phyloP scores from a whole-genome alignment of 2,888 invertebrate species.

The Rhagium mordax region DNA sequence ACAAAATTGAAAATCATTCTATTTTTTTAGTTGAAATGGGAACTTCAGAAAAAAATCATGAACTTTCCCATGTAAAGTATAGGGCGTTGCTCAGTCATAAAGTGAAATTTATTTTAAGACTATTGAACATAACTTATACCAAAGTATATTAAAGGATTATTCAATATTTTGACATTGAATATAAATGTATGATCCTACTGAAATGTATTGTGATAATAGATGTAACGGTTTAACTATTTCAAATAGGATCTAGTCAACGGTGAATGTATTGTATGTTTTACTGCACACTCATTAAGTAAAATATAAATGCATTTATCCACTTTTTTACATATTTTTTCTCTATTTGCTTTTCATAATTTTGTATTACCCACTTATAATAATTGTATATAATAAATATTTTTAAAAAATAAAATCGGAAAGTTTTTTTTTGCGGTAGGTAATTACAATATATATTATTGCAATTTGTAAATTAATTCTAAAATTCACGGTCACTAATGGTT shows the following conservation, averaged over 20 bases:
- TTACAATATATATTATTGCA: too few relatives aligned
- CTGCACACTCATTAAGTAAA: slow-evolving; percentile 24
- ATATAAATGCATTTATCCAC: slow-evolving; percentile 31
- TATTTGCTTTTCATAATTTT: neutral
- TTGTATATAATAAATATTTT: neutral
- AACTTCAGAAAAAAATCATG: too few relatives aligned
- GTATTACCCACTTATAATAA: neutral
- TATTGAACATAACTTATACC: neutral
- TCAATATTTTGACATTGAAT: slow-evolving; percentile 8
- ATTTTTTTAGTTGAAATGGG: too few relatives aligned
- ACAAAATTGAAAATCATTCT: too few relatives aligned
- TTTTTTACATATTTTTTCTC: slow-evolving; percentile 13
- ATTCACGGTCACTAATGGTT: too few relatives aligned
- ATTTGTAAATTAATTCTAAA: too few relatives aligned
- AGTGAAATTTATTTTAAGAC: too few relatives aligned
- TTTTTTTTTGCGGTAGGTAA: too few relatives aligned
- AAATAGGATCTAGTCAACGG: slow-evolving; percentile 47
- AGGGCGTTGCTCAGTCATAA: too few relatives aligned
- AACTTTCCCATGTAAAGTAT: too few relatives aligned
- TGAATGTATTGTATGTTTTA: slow-evolving; percentile 32
- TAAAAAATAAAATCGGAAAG: neutral
- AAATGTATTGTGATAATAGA: slow-evolving; percentile 49
- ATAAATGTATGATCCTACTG: slow-evolving; percentile 46
- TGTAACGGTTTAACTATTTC: slow-evolving; percentile 44
- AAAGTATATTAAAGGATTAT: slow-evolving; percentile 23